Conservation (phyloP, 2,888 invertebrate genomes). For the Noctua janthina region DNA sequence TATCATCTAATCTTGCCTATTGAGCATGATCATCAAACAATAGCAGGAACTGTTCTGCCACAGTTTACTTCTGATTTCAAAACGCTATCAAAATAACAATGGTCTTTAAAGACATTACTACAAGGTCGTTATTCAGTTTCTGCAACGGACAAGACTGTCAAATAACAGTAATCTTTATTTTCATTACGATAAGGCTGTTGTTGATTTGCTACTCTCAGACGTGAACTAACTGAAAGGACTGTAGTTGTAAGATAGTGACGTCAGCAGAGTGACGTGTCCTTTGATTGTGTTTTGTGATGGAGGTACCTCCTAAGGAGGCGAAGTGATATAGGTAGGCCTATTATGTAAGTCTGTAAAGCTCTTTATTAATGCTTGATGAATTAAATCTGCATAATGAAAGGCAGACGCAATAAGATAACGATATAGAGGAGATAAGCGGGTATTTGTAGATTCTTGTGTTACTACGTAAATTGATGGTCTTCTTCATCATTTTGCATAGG, state of each 20-base stretch:
- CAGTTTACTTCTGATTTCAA: background rate
- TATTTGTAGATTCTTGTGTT: background rate
- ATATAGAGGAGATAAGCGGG: background rate
- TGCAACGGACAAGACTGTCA: background rate
- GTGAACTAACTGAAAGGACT: background rate
- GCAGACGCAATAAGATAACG: background rate
- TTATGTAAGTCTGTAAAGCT: background rate
- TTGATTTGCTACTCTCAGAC: background rate
- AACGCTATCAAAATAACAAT: background rate
- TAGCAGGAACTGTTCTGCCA: background rate
- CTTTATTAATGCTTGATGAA: background rate
- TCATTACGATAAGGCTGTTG: background rate
- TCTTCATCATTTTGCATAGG: background rate
- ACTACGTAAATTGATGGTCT: background rate
- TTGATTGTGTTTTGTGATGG: conserved; percentile 14
- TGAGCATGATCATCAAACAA: conserved; percentile 37
- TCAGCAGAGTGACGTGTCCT: conserved; percentile 59
- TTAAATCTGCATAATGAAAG: background rate
- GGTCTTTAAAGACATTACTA: background rate
- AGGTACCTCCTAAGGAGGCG: background rate
- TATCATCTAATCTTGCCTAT: conserved; percentile 45
- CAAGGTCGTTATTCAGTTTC: background rate
- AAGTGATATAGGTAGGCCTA: conserved; percentile 14
- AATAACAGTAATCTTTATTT: background rate
- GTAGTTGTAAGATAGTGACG: conserved; percentile 35